These are phyloP conservation scores for Macrotrachela quadricornifera DNA, from an alignment of 1,140 invertebrate species.

Conservation along the genomic window DNA sequence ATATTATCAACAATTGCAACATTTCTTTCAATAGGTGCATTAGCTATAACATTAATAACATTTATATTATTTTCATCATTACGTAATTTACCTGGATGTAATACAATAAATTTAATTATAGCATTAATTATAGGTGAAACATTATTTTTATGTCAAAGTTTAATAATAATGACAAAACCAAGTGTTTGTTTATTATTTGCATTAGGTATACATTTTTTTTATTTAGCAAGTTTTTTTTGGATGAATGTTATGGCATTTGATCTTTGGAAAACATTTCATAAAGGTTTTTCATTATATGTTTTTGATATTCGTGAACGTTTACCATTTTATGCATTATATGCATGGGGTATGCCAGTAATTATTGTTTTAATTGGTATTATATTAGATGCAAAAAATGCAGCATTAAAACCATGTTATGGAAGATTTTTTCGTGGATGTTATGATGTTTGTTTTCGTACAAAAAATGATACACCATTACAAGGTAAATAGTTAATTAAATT, in stretches of 20 bases:
- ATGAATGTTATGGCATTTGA: conserved; percentile 40
- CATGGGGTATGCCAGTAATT: conserved; percentile 34
- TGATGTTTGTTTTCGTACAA: conserved; percentile 15
- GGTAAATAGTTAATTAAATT: background rate
- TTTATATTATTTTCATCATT: conserved; percentile 31
- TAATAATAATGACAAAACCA: conserved; percentile 11
- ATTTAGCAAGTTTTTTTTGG: conserved; percentile 39
- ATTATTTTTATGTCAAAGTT: conserved; percentile 27
- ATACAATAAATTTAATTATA: conserved; percentile 33
- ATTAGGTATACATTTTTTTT: conserved; percentile 33
- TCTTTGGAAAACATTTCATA: conserved; percentile 40
- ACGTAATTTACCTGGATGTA: conserved; percentile 35
- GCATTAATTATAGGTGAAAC: conserved; percentile 32
- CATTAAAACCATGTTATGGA: conserved; percentile 6
- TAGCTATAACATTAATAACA: conserved; percentile 22
- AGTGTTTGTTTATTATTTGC: conserved; percentile 23
- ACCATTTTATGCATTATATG: conserved; percentile 34
- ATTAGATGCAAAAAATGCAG: conserved; percentile 24
- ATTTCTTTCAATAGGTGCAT: conserved; percentile 17
- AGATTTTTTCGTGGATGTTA: conserved; percentile 14
- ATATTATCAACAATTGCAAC: background rate
- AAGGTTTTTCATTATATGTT: conserved; percentile 25
- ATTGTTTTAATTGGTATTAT: conserved; percentile 31
- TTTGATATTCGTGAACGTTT: conserved; percentile 23
- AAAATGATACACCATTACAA: background rate